Evolutionary conservation across 1,140 invertebrate species (phyloP).

Genomic region (Oncopodura yosiiana): DNA sequence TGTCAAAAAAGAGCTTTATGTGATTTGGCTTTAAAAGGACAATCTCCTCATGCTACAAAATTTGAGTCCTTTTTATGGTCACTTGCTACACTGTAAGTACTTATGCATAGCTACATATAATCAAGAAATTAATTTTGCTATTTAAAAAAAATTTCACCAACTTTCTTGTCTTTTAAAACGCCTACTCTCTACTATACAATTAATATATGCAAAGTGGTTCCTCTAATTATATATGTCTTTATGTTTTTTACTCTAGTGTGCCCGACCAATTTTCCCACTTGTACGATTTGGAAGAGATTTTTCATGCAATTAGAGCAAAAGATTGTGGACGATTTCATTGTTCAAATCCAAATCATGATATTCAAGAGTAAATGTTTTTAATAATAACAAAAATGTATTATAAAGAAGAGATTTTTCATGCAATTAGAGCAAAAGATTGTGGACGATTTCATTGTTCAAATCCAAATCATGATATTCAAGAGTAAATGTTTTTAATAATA

Average conservation of each 20-base stretch:
- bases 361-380: too few relatives aligned
- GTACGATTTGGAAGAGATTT: constrained; percentile 33
- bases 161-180: not conserved
- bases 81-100: constrained; percentile 31
- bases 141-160: not conserved
- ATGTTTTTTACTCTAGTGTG: constrained; percentile 18
- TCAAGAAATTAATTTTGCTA: not conserved
- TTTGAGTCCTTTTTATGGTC: constrained; percentile 33
- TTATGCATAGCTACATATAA: not conserved
- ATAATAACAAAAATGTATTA: too few relatives aligned
- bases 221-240: not conserved
- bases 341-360: constrained; percentile 26
- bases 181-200: not conserved
- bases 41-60: constrained; percentile 23
- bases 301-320: constrained; percentile 19
- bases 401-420: constrained; percentile 30
- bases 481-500: too few relatives aligned
- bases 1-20: constrained; percentile 34
- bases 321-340: constrained; percentile 23
- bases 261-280: constrained; percentile 25
- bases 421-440: constrained; percentile 23
- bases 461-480: constrained; percentile 32
- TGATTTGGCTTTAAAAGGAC: constrained; percentile 27
- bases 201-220: not conserved
- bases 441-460: constrained; percentile 17